Conservation (phyloP, 23 tunicate species). For the Ciona savignyi region DNA sequence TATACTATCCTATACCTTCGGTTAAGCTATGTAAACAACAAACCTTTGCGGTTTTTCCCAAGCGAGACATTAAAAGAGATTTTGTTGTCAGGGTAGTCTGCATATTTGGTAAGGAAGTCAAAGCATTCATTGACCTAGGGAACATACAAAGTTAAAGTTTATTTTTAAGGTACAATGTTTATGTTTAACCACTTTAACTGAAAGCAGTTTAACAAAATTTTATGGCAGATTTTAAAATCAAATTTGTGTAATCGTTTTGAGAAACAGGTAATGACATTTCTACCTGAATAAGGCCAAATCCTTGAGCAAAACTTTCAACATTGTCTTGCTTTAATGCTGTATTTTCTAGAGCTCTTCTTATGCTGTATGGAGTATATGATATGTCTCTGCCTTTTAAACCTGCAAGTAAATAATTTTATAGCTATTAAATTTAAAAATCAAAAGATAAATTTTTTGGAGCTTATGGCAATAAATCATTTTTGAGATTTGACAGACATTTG, state of each 20-base stretch:
- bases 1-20: too few relatives aligned
- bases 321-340: slow-evolving; percentile 47
- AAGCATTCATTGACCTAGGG: slow-evolving; percentile 48
- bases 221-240: too few relatives aligned
- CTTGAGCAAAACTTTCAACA: slow-evolving; percentile 83
- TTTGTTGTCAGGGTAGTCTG: slow-evolving; percentile 27
- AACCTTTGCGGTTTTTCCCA: slow-evolving; percentile 4
- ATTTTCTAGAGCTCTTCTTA: slow-evolving; percentile 65
- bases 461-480: not conserved
- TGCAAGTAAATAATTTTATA: slow-evolving; percentile 6
- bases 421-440: not conserved
- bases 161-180: not conserved
- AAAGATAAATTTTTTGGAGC: not conserved
- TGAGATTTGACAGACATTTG: not conserved
- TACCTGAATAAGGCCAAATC: slow-evolving; percentile 77
- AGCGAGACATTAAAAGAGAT: slow-evolving; percentile 7
- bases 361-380: slow-evolving; percentile 61
- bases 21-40: too few relatives aligned
- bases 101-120: slow-evolving; percentile 26
- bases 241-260: not conserved
- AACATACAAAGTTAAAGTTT: not conserved
- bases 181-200: too few relatives aligned
- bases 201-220: too few relatives aligned
- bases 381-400: slow-evolving; percentile 56
- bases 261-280: too few relatives aligned